Evolutionary conservation across 2,113 vertebrate genomes (phyloP).

Genomic region (Rafetus swinhoei): DNA sequence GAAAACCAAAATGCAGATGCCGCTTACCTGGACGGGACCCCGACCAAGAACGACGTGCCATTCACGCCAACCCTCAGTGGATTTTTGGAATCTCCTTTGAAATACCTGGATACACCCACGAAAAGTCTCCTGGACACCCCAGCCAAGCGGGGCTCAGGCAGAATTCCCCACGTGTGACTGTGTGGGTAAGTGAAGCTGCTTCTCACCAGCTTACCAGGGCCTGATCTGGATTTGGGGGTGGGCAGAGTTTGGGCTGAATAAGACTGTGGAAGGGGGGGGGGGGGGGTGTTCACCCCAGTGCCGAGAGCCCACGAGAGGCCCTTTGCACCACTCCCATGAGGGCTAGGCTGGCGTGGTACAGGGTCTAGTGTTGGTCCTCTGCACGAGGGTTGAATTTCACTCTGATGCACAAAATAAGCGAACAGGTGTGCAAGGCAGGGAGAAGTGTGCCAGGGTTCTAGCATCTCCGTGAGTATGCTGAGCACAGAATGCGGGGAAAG

Average conservation of each 20-base stretch:
- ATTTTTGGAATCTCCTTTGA: slow-evolving; percentile 95
- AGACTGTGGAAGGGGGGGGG: neutral
- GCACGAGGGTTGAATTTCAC: neutral
- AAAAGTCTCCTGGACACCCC: slow-evolving; percentile 94
- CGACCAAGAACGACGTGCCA: slow-evolving; percentile 89
- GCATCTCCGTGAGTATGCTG: neutral
- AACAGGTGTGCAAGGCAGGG: neutral
- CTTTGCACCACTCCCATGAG: neutral
- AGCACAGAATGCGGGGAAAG: neutral
- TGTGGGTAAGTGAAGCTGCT: slow-evolving; percentile 84
- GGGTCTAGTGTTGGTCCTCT: neutral
- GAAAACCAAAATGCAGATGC: slow-evolving; percentile 74
- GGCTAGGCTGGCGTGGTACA: neutral
- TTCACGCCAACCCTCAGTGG: slow-evolving; percentile 91
- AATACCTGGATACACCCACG: slow-evolving; percentile 94
- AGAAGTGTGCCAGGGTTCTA: neutral
- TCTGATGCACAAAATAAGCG: neutral
- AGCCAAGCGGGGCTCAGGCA: slow-evolving; percentile 87
- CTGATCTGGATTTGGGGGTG: accelerated
- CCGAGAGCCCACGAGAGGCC: too few relatives aligned
- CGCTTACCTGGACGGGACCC: slow-evolving; percentile 81
- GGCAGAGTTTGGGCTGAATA: neutral
- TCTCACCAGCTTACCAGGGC: accelerated
- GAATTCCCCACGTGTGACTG: slow-evolving; percentile 96
- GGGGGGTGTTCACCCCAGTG: neutral